phyloP scores from a whole-genome alignment of 2,797 vertebrate species.

The Anolis apletophallus region DNA sequence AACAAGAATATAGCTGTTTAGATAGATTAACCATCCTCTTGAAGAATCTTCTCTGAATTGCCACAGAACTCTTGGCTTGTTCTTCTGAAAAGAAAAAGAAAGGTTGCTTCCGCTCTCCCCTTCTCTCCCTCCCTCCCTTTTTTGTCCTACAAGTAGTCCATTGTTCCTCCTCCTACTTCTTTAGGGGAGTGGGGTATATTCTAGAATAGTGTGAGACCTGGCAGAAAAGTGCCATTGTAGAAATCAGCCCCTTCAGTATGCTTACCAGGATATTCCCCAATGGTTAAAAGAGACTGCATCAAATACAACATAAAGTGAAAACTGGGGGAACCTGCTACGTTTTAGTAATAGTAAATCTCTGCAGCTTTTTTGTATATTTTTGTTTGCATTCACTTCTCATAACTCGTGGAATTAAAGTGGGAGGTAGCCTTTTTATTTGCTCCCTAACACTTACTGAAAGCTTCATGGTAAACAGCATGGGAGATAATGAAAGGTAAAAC shows the following conservation, averaged over 20 bases:
- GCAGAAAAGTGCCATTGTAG: not conserved
- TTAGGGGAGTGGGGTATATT: too few relatives aligned
- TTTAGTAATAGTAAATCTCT: not conserved
- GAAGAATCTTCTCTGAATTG: not conserved
- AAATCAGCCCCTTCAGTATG: not conserved
- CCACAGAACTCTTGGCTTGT: not conserved
- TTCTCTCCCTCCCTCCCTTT: too few relatives aligned
- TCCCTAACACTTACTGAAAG: slow-evolving; percentile 61
- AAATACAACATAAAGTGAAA: not conserved
- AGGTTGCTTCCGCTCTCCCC: not conserved
- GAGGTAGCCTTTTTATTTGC: slow-evolving; percentile 55
- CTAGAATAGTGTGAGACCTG: not conserved
- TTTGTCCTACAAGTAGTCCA: not conserved
- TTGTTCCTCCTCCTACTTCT: not conserved
- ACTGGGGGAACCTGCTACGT: not conserved
- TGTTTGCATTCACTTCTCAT: slow-evolving; percentile 49
- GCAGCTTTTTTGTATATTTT: slow-evolving; percentile 23
- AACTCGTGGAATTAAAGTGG: slow-evolving; percentile 52
- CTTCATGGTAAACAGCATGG: slow-evolving; percentile 69
- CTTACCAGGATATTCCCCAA: not conserved
- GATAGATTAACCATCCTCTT: not conserved
- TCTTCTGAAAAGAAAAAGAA: not conserved
- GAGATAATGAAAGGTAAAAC: slow-evolving; percentile 75
- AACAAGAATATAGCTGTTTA: not conserved
- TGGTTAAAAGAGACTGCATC: not conserved